Evolutionary conservation across 35 echinoderm and acorn worm species (phyloP).

Genomic region (Heliocidaris tuberculata): DNA sequence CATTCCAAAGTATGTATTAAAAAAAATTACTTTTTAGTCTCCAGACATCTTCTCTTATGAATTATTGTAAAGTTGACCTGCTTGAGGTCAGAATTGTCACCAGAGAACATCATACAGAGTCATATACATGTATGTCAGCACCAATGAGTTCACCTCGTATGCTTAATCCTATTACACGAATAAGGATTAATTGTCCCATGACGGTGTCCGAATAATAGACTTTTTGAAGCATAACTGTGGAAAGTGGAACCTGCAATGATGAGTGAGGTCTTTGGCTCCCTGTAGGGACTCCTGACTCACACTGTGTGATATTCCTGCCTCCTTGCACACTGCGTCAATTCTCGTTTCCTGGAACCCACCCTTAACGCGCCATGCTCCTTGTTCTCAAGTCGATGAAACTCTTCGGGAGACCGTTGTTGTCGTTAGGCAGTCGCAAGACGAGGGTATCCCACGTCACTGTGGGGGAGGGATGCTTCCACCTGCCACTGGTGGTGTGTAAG

Average conservation of each 20-base stretch:
- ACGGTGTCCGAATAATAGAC: background rate
- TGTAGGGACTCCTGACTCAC: conserved; percentile 18
- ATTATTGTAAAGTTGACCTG: background rate
- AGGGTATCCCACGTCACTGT: background rate
- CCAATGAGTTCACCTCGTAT: background rate
- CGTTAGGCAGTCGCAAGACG: background rate
- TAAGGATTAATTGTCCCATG: background rate
- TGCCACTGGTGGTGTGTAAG: background rate
- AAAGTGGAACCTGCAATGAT: background rate
- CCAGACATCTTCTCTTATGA: background rate
- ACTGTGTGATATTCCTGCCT: background rate
- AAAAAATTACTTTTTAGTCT: background rate
- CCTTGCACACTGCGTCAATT: background rate
- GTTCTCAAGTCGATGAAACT: conserved; percentile 23
- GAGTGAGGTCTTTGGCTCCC: background rate
- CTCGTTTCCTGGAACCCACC: conserved; percentile 21
- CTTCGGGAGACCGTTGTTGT: conserved; percentile 6
- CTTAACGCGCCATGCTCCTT: background rate
- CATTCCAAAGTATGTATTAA: background rate
- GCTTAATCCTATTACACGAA: background rate
- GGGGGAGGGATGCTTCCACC: background rate
- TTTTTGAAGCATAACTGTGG: background rate
- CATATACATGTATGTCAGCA: background rate
- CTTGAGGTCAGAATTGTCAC: background rate
- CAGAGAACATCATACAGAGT: background rate